Evolutionary conservation across 1,140 invertebrate genomes (phyloP).

Genomic region (Drosophila willistoni): DNA sequence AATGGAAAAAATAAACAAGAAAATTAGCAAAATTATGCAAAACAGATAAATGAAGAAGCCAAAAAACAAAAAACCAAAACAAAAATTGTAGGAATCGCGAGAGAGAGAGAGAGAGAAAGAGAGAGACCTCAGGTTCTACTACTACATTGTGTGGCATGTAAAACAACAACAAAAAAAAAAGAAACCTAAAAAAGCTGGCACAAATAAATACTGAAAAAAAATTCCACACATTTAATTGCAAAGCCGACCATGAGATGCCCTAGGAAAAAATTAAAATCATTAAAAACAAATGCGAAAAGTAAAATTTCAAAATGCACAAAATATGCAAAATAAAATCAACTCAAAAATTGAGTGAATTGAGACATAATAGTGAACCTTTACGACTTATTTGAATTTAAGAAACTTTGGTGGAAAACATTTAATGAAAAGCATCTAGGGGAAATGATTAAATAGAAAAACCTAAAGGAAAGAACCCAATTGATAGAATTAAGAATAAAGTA

Average conservation of each 20-base stretch:
- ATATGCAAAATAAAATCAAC: no score
- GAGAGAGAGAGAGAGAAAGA: neutral
- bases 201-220: slow-evolving; percentile 57
- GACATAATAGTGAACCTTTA: no score
- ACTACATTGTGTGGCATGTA: slow-evolving; percentile 64
- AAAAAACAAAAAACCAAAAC: slow-evolving; percentile 1
- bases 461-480: no score
- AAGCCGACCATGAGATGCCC: neutral
- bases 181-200: slow-evolving; percentile 62
- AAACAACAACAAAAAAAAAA: slow-evolving; percentile 29
- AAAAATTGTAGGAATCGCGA: neutral
- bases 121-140: slow-evolving; percentile 9
- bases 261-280: no score
- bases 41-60: slow-evolving; percentile 42
- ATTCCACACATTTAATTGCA: neutral
- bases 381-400: no score
- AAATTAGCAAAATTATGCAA: slow-evolving; percentile 81
- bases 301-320: no score
- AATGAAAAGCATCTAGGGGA: no score
- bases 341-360: no score
- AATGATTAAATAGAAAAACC: no score
- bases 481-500: no score
- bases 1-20: slow-evolving; percentile 73
- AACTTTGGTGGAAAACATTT: no score
- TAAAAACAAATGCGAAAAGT: no score